Evolutionary conservation across 2,113 vertebrate species (phyloP).

Genomic region (Prunella fulvescens): DNA sequence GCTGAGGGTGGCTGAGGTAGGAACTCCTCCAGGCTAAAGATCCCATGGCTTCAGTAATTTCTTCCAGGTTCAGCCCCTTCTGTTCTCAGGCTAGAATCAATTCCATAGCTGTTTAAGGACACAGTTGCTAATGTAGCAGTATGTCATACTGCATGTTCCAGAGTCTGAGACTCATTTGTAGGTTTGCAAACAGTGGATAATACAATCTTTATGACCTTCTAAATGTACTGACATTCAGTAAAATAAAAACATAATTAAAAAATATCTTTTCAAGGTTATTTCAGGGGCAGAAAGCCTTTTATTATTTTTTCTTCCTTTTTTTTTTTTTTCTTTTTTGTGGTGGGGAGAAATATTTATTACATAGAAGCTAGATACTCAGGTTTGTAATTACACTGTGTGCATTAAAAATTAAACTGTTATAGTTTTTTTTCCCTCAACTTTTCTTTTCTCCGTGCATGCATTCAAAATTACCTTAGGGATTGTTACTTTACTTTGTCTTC

Average conservation of each 20-base stretch:
- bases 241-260: not conserved
- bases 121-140: not conserved
- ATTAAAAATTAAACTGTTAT: not conserved
- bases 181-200: not conserved
- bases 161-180: not conserved
- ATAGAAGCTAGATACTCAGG: not conserved
- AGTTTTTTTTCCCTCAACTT: not conserved
- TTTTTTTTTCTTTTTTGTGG: not conserved
- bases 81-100: not conserved
- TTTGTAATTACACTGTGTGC: rapidly evolving
- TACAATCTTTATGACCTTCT: not conserved
- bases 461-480: not conserved
- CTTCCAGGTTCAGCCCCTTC: not conserved
- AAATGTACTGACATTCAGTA: not conserved
- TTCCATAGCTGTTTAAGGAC: not conserved
- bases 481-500: not conserved
- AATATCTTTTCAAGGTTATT: not conserved
- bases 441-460: not conserved
- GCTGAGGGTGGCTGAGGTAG: too few relatives aligned
- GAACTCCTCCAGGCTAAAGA: not conserved
- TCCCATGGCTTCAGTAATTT: not conserved
- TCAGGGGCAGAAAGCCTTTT: not conserved
- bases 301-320: not conserved
- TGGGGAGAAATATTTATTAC: not conserved
- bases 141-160: not conserved